Conservation (phyloP, 2,888 invertebrate genomes). For the Arenicola marina region DNA sequence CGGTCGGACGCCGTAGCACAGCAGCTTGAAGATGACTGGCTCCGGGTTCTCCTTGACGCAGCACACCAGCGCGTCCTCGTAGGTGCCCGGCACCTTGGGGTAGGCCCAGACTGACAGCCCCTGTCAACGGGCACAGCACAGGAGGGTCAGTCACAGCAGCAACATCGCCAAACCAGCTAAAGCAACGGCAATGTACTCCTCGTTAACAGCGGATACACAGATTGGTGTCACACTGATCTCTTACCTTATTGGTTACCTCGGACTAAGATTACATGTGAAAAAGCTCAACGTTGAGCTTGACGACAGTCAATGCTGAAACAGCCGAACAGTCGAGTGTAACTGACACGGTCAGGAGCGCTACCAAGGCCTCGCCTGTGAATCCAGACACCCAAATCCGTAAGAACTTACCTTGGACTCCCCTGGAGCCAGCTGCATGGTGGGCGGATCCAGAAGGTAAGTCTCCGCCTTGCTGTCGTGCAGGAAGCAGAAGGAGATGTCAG, state of each 20-base stretch:
- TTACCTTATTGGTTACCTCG: too few species aligned
- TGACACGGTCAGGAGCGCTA: too few species aligned
- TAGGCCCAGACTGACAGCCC: constrained; percentile 59
- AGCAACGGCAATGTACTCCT: too few species aligned
- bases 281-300: background rate
- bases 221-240: too few species aligned
- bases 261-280: too few species aligned
- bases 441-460: constrained; percentile 60
- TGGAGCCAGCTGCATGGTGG: constrained; percentile 56
- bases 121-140: constrained; percentile 27
- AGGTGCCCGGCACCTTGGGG: constrained; percentile 55
- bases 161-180: too few species aligned
- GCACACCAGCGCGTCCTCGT: constrained; percentile 59
- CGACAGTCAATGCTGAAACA: too few species aligned
- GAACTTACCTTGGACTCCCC: constrained; percentile 46
- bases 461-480: constrained; percentile 58
- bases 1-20: constrained; percentile 58
- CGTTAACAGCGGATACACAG: too few species aligned
- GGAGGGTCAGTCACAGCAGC: too few species aligned
- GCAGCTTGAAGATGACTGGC: constrained; percentile 58
- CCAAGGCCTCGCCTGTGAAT: too few species aligned
- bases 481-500: constrained; percentile 60
- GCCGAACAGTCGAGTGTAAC: too few species aligned
- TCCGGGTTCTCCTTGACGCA: constrained; percentile 62
- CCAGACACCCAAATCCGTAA: too few species aligned